Evolutionary conservation across 2,888 invertebrate species (phyloP), one percentile per base, ranked within the genome.

Genomic region (Nemoura dubitans): DNA sequence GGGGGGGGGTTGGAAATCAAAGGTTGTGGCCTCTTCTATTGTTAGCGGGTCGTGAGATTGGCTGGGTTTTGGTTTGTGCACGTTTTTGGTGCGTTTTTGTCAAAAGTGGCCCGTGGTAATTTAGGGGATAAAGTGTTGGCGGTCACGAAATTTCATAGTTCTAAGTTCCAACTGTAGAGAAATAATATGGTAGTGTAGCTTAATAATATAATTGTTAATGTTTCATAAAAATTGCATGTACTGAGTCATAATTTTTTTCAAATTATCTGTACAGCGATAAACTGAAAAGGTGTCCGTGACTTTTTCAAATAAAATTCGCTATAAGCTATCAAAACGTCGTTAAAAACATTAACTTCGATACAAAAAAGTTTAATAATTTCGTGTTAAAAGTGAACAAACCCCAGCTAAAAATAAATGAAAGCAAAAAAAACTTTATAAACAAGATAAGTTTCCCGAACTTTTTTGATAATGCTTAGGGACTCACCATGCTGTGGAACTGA

Each of bases 1-100:
- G n/a, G n/a, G n/a, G n/a, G n/a, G n/a, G n/a, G n/a, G n/a, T n/a
- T n/a, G n/a, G n/a, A 82, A 25, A n/a, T 83, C 43, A 83, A 42
- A 83, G 83, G 83, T 83, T 21, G 36, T 42, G 30, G 21, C 16
- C 36, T 30, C 16, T 80, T 80, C 16, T 28, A 28, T n/a, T 80
- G 28, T 80, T 80, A 7, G 1, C 27, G n/a, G 82, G 82, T 83
- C 83, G 83, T 83, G 83, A 27, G 83, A 83, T 83, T 83, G 83
- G 83, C 83, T 83, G 16, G 28, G 7, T 83, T 43, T 5, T 27
- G 26, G 30, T 42, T 5, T 6, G 26, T n/a, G 36, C 82, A 83
- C 82, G 42, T 42, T 36, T 42, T 36, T 83, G 21, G 29, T 6
- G n/a, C 7, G 82, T 2, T n/a, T 21, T 78, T 78, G 78, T 78